A percentile compares a stretch with the other conserved stretches of the same genome.
Conservation (phyloP, 2,113 vertebrate genomes). For the Steatornis caripensis region DNA sequence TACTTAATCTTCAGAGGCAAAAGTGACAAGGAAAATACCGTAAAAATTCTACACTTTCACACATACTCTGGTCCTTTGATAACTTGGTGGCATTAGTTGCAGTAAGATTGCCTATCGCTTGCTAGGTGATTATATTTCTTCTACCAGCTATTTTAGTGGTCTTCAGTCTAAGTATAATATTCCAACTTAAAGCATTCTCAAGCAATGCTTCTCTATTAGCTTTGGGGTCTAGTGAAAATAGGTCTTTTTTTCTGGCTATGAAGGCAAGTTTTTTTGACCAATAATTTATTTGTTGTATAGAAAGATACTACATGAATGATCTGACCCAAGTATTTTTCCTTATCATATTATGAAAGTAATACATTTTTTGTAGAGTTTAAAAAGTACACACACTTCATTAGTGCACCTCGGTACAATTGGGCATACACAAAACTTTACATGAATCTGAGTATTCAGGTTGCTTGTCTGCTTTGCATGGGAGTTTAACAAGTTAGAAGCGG, state of each 20-base stretch:
- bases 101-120: neutral
- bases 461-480: neutral
- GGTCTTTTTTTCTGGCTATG: neutral
- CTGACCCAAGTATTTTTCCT: neutral
- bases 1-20: neutral
- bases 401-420: neutral
- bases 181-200: neutral
- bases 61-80: neutral
- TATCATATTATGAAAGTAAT: neutral
- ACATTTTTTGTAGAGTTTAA: neutral
- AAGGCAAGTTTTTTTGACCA: neutral
- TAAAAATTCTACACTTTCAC: neutral
- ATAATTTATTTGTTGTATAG: neutral
- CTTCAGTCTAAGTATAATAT: neutral
- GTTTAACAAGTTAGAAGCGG: slow-evolving; percentile 22
- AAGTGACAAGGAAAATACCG: neutral
- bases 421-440: neutral
- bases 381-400: neutral
- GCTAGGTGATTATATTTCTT: neutral
- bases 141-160: neutral
- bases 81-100: neutral
- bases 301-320: neutral
- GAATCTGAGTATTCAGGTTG: neutral
- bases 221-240: neutral
- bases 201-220: neutral